Evolutionary conservation across 2,113 vertebrate genomes (phyloP).

Genomic region (Thermophis baileyi): DNA sequence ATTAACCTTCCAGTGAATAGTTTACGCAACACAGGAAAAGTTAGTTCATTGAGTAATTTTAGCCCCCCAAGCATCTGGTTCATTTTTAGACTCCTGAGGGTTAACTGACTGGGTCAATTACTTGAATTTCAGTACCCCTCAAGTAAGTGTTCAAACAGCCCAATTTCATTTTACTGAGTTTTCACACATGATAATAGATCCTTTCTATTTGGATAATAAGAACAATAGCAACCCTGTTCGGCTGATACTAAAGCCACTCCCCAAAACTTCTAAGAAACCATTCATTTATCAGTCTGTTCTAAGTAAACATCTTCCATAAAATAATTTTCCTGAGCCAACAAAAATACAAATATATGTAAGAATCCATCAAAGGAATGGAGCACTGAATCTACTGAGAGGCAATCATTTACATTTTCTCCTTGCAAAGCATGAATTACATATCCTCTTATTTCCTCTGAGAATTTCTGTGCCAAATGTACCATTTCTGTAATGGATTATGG

Average conservation of each 20-base stretch:
- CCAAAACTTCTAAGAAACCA: neutral
- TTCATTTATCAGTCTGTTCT: neutral
- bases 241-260: neutral
- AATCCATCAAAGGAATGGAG: neutral
- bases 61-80: neutral
- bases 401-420: neutral
- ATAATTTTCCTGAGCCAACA: neutral
- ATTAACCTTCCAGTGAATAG: neutral
- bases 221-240: neutral
- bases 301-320: neutral
- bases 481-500: neutral
- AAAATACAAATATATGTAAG: neutral
- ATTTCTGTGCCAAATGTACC: neutral
- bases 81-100: neutral
- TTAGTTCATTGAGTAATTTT: neutral
- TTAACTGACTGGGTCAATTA: neutral
- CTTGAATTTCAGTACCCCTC: neutral
- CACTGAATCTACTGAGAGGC: neutral
- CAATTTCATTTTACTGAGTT: neutral
- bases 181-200: neutral
- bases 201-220: neutral
- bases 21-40: neutral
- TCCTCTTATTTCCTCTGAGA: neutral
- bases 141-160: neutral
- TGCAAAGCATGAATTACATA: neutral